Evolutionary conservation across 2,888 invertebrate species (phyloP).

Genomic region (Phyllotreta cruciferae): DNA sequence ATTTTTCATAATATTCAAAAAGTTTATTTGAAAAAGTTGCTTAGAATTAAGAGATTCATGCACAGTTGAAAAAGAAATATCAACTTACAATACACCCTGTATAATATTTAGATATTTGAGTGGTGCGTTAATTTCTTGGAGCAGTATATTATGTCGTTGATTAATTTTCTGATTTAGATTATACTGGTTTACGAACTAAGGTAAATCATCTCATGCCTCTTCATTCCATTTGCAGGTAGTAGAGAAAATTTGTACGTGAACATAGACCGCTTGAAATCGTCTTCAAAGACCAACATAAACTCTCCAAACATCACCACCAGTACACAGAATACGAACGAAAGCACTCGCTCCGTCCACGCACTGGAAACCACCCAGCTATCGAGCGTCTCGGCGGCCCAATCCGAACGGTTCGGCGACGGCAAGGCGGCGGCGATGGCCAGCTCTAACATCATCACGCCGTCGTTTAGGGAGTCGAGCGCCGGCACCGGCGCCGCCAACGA

Average conservation of each 20-base stretch:
- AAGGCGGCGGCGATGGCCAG: slow-evolving; percentile 20
- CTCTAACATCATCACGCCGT: slow-evolving; percentile 29
- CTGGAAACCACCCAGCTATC: slow-evolving; percentile 32
- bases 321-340: slow-evolving; percentile 34
- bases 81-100: too few species aligned
- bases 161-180: too few species aligned
- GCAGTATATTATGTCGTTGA: too few species aligned
- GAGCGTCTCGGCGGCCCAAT: slow-evolving; percentile 16
- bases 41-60: too few species aligned
- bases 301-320: slow-evolving; percentile 35
- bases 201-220: not conserved
- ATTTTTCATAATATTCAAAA: too few species aligned
- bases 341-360: slow-evolving; percentile 35
- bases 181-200: too few species aligned
- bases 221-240: slow-evolving; percentile 38
- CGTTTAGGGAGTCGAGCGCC: slow-evolving; percentile 30
- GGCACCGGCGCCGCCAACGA: slow-evolving; percentile 35
- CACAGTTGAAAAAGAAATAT: too few species aligned
- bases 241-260: slow-evolving; percentile 58
- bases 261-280: slow-evolving; percentile 46
- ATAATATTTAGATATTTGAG: too few species aligned
- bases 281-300: slow-evolving; percentile 47
- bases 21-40: too few species aligned
- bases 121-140: too few species aligned
- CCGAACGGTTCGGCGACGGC: slow-evolving; percentile 7